Evolutionary conservation across 2,888 invertebrate genomes (phyloP), one percentile per base, ranked within the genome.

Genomic region (Coenonympha arcania): DNA sequence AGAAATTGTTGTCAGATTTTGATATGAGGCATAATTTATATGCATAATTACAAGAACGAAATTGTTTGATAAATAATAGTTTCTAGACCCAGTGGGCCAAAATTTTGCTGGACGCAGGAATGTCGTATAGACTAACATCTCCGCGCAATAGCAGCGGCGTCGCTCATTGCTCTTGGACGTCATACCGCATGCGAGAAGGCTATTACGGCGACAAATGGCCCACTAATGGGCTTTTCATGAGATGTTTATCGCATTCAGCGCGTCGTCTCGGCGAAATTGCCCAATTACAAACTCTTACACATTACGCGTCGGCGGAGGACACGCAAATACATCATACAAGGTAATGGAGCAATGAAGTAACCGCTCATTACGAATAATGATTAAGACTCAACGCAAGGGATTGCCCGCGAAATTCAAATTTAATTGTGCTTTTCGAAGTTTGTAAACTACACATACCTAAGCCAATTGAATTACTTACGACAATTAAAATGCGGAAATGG

Each of bases 201-300:
- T 72, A 73, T 76, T 76, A 76, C 66, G 61, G 58, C 63, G 62
- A 68, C 64, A 69, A 69, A 75, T 65, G 63, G 60, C 53, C 57
- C 59, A 50, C 62, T 69, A 69, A 71, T 69, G 67, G 68, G 56
- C 59, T 54, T 54, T 47, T 54, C 58, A 57, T 65, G 74, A 73
- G 63, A 63, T 71, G 68, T 76, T 76, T 75, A 76, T 63, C 62
- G 65, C 58, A 49, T 61, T 58, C 56, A 49, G 54, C 55, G 58
- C 58, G 69, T 68, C 68, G 59, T 58, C 54, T 65, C 50, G 67
- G 66, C 65, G 66, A 66, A 67, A 70, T 69, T 60, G 64, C 58
- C 63, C 63, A 66, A 70, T 71, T 69, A 68, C 66, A 64, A 62
- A 52, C 49, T 37, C 49, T 55, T 58, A 50, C 58, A 48, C 55